Conservation (phyloP, 2,797 vertebrate species). For the Florisuga fusca region DNA sequence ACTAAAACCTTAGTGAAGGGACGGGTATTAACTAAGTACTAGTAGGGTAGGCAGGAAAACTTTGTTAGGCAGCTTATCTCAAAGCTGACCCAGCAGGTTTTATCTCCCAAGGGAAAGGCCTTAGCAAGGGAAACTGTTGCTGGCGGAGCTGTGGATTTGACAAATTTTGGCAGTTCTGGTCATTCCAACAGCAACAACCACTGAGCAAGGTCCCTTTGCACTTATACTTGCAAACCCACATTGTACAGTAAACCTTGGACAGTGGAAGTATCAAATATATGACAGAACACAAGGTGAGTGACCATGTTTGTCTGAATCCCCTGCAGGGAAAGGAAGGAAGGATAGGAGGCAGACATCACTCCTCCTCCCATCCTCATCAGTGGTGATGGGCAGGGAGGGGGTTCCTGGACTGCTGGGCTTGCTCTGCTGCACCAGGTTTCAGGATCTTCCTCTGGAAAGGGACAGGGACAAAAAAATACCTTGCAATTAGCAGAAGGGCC, state of each 20-base stretch:
- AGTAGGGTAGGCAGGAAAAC: not conserved
- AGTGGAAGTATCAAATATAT: not conserved
- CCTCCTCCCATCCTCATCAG: not conserved
- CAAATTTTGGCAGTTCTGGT: not conserved
- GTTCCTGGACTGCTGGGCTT: not conserved
- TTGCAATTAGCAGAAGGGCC: not conserved
- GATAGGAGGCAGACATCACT: not conserved
- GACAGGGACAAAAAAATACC: not conserved
- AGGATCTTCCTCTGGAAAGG: not conserved
- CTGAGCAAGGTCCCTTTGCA: not conserved
- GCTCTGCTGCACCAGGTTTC: not conserved
- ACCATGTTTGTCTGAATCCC: not conserved
- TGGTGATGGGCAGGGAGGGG: fast-evolving
- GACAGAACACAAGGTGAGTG: not conserved
- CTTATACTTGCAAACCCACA: not conserved
- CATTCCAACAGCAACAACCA: not conserved
- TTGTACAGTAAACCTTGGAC: not conserved
- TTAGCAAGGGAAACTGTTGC: not conserved
- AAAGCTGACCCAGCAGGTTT: not conserved
- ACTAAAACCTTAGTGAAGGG: not conserved
- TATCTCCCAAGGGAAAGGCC: not conserved
- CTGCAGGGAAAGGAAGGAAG: not conserved
- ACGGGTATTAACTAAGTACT: not conserved
- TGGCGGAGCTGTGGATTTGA: not conserved
- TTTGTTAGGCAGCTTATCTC: not conserved